Evolutionary conservation across 2,888 invertebrate genomes (phyloP), one percentile per base, ranked within the genome.

Genomic region (Prosopocoilus inquinatus): DNA sequence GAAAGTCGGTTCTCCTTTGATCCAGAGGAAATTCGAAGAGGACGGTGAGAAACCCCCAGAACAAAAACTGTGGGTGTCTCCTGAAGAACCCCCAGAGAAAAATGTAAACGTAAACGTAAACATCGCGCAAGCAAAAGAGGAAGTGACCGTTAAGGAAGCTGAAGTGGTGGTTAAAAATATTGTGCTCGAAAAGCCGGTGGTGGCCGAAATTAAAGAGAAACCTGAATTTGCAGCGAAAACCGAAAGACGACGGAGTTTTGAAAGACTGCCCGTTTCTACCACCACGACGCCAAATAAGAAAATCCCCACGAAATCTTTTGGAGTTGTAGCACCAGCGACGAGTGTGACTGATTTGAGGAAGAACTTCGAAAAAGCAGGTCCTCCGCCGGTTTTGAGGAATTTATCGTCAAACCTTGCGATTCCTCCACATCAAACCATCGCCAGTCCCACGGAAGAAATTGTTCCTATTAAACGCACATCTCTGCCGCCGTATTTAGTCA

Each of bases 11-110:
- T 88, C 88, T 41, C 85, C 89, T 44, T 81, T 88, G 62, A 84
- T 89, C 67, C 87, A 89, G 77, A 81, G 89, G 60, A 87, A 88
- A 71, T 85, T 87, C 74, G 80, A 84, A 57, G 86, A 87, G 69
- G 84, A 84, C 20, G 47, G 50, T 12, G 13, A 28, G 33, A 55
- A 9, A 9, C 12, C 38, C 9, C 11, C 35, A 9, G 41, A 50
- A 46, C 13, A 38, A 38, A 28, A 28, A 28, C 2, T 28, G 1
- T 28, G 20, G 20, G 20, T 28, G 20, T 5, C 20, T 28, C 20
- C 20, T 3, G 5, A 28, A 28, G 20, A 28, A 28, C 5, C 20
- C 7, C 20, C 20, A 28, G 20, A 28, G 5, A 7, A 28, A 28
- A 28, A n/a, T n/a, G n/a, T n/a, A n/a, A n/a, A n/a, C n/a, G n/a